A percentile compares a stretch with the other conserved stretches of the same genome.
Evolutionary conservation across 64 coral and sea anemone genomes (phyloP).

Genomic region (Montipora foliosa): DNA sequence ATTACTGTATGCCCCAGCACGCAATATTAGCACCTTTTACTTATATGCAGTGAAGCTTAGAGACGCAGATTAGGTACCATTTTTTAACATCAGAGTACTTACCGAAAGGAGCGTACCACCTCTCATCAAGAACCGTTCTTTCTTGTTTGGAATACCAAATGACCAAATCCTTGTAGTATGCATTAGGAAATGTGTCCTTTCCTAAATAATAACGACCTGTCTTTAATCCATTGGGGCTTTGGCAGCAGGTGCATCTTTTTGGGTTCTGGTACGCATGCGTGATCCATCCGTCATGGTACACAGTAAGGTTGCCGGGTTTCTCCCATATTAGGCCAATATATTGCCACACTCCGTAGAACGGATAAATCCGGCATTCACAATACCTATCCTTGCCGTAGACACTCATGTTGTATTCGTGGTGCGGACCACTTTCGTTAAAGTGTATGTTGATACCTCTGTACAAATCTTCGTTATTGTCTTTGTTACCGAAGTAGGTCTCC

Average conservation of each 20-base stretch:
- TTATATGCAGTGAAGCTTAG: no score
- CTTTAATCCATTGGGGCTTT: not conserved
- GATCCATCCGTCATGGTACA: not conserved
- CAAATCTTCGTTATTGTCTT: not conserved
- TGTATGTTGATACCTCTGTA: conserved; percentile 7
- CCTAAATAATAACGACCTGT: not conserved
- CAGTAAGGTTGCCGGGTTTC: not conserved
- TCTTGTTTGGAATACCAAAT: conserved; percentile 24
- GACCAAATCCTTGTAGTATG: conserved; percentile 23
- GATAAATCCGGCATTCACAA: not conserved
- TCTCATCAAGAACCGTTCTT: not conserved
- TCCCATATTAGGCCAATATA: conserved; percentile 33
- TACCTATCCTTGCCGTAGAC: conserved; percentile 1
- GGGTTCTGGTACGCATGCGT: no score
- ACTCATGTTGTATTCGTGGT: not conserved
- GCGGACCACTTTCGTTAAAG: not conserved
- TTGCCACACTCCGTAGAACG: not conserved
- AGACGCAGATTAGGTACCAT: not conserved
- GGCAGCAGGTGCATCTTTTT: not conserved
- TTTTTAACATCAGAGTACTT: not conserved
- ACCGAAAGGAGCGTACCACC: not conserved
- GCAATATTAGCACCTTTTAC: no score
- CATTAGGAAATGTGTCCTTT: conserved; percentile 1
- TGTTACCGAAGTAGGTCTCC: conserved; percentile 13
- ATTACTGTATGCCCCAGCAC: no score